Evolutionary conservation across 2,888 invertebrate species (phyloP), one percentile per base, ranked within the genome.

Genomic region (Caenorhabditis uteleia): DNA sequence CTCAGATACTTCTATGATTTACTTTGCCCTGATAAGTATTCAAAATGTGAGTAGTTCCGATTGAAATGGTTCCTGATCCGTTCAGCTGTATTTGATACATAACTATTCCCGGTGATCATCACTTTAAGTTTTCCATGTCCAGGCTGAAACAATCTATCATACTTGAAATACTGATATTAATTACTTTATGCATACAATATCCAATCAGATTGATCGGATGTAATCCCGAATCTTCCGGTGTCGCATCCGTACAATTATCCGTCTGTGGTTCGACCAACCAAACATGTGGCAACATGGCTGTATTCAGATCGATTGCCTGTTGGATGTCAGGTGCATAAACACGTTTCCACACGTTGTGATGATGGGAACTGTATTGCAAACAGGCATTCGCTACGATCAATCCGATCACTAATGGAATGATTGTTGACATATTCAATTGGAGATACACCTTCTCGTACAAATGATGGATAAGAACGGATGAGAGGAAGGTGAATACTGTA

Each of bases 61-160:
- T n/a, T n/a, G n/a, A n/a, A n/a, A n/a, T n/a, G n/a, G n/a, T n/a
- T n/a, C n/a, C n/a, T n/a, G n/a, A 36, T 36, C 6, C 18, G 36
- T 18, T 16, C 18, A 3, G 20, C 10, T n/a, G 49, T 44, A 49
- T 57, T 57, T 0, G 48, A 26, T 18, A 49, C 36, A 44, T 49
- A 57, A 33, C 49, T 57, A 23, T 57, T 57, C 8, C 57, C 57
- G 5, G 49, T 43, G 16, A 45, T 26, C 39, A 57, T 39, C 16
- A 57, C 18, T 21, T 39, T 44, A 2, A 16, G 38, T 21, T 43
- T 39, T 18, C 48, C 56, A 5, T 48, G 25, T 3, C 31, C 25
- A n/a, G 14, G 16, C 59, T 59, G 36, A 12, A n/a, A n/a, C n/a
- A n/a, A n/a, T n/a, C n/a, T n/a, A n/a, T n/a, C n/a, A n/a, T n/a